Percentiles rank a stretch among this genome's conserved stretches.
Evolutionary conservation across 2,888 invertebrate genomes (phyloP).

Genomic region (Andrena dorsata): DNA sequence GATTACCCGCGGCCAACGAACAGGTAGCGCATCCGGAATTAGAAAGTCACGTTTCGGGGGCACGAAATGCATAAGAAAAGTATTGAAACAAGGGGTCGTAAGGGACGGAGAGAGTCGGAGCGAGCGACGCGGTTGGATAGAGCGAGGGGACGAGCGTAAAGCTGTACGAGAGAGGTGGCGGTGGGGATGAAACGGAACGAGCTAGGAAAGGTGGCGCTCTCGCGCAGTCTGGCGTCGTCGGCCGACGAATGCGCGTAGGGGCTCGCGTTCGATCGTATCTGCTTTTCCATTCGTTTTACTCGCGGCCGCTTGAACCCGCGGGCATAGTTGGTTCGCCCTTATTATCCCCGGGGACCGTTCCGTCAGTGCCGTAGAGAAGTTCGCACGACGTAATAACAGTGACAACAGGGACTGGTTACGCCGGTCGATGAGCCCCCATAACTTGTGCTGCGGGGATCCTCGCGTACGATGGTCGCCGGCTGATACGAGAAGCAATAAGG

Average conservation of each 20-base stretch:
- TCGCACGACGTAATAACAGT: background rate
- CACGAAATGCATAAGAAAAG: background rate
- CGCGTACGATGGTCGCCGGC: conserved; percentile 31
- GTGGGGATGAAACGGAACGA: conserved; percentile 61
- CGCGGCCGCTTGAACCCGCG: conserved; percentile 19
- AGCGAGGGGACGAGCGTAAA: conserved; percentile 10
- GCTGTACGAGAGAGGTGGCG: conserved; percentile 2
- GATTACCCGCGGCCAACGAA: background rate
- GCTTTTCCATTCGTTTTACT: conserved; percentile 23
- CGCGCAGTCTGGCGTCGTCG: conserved; percentile 79
- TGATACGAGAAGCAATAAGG: conserved; percentile 46
- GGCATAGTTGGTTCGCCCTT: conserved; percentile 11
- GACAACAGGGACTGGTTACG: conserved; percentile 15
- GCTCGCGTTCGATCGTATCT: conserved; percentile 4
- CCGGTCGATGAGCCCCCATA: conserved; percentile 48
- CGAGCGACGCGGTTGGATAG: conserved; percentile 1
- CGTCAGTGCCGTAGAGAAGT: conserved; percentile 9
- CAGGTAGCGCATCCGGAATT: background rate
- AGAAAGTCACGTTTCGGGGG: conserved; percentile 4
- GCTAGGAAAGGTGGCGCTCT: conserved; percentile 69
- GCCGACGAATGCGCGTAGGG: conserved; percentile 72
- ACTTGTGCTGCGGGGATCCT: conserved; percentile 34
- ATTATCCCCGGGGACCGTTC: conserved; percentile 6
- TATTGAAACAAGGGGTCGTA: conserved; percentile 4
- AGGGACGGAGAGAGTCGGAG: background rate